phyloP scores from a whole-genome alignment of 2,888 invertebrate species.

The Clusia tigrina region DNA sequence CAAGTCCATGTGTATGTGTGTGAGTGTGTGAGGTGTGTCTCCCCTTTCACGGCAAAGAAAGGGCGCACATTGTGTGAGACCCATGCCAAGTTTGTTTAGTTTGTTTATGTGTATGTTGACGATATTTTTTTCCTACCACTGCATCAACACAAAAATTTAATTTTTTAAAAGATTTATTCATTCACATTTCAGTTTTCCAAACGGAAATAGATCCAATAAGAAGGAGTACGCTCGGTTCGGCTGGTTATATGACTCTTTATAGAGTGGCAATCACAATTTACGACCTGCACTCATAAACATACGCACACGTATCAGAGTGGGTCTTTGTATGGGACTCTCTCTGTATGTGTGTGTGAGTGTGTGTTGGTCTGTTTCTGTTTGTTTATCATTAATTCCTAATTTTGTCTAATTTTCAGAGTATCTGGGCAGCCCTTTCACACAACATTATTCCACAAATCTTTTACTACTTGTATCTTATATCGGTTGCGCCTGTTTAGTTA shows the following conservation, averaged over 20 bases:
- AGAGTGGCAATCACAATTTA: too few relatives aligned
- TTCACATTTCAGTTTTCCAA: background rate
- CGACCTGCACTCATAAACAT: too few relatives aligned
- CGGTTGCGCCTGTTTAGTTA: too few relatives aligned
- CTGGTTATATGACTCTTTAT: too few relatives aligned
- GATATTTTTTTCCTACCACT: background rate
- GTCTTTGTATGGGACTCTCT: background rate
- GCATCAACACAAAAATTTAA: slow-evolving; percentile 3
- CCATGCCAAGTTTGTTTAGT: slow-evolving; percentile 44
- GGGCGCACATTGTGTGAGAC: slow-evolving; percentile 23
- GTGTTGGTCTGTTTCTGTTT: too few relatives aligned
- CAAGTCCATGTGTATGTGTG: slow-evolving; percentile 9
- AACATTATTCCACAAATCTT: too few relatives aligned
- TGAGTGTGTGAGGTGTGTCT: slow-evolving; percentile 39
- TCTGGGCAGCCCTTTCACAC: too few relatives aligned
- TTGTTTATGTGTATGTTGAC: slow-evolving; percentile 9
- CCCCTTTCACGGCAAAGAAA: background rate
- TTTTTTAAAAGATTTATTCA: background rate
- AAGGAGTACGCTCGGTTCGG: too few relatives aligned
- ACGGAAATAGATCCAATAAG: background rate
- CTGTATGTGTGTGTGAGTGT: background rate
- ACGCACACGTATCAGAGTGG: too few relatives aligned
- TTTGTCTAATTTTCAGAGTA: too few relatives aligned
- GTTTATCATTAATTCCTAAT: too few relatives aligned
- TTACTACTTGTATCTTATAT: too few relatives aligned